phyloP scores from a whole-genome alignment of 2,797 vertebrate genomes.

The Discoglossus pictus region DNA sequence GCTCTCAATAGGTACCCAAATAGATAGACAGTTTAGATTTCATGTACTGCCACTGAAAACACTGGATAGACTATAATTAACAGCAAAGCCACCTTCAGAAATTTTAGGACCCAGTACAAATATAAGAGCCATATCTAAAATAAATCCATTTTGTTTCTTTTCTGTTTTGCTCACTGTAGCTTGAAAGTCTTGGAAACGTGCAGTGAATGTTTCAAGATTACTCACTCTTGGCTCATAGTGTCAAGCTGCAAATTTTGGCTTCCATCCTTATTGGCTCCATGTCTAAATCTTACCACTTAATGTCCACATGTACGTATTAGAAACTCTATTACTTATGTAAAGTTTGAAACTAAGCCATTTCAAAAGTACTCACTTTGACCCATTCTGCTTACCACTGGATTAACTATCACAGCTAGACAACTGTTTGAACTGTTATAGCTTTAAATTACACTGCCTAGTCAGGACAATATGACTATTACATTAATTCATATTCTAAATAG shows the following conservation, averaged over 20 bases:
- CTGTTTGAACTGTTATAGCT: conserved; percentile 7
- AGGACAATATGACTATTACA: no score
- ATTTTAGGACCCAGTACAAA: no score
- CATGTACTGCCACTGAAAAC: no score
- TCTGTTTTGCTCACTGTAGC: not conserved
- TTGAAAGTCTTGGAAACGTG: conserved; percentile 11
- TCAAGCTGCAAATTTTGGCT: conserved; percentile 16
- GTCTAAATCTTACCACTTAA: conserved; percentile 32
- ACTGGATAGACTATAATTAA: no score
- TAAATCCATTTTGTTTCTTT: conserved; percentile 1
- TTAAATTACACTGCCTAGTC: no score
- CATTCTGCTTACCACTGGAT: not conserved
- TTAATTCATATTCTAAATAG: no score
- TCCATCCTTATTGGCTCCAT: conserved; percentile 20
- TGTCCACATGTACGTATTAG: conserved; percentile 13
- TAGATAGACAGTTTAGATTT: no score
- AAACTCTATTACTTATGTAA: not conserved
- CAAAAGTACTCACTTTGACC: not conserved
- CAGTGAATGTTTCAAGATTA: conserved; percentile 25
- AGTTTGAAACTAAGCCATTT: not conserved
- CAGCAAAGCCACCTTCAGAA: no score
- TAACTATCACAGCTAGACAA: not conserved
- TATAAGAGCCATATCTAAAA: not conserved
- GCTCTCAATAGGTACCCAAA: no score
- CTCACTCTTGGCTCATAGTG: conserved; percentile 33